phyloP scores from a whole-genome alignment of 2,797 vertebrate species.

The Avahi laniger region DNA sequence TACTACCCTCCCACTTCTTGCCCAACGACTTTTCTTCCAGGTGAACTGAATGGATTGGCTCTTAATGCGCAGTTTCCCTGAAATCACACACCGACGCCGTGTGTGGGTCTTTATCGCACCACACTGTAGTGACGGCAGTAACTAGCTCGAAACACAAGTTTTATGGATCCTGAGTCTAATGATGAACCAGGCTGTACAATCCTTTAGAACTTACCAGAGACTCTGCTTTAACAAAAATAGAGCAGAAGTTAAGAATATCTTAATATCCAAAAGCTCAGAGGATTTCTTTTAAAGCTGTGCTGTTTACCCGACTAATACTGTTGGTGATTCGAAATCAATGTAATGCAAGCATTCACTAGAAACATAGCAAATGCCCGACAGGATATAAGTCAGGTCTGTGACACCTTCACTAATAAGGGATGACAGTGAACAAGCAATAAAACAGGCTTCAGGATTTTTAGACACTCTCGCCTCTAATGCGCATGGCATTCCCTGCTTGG shows the following conservation, averaged over 20 bases:
- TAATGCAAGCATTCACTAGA: slow-evolving; percentile 64
- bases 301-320: slow-evolving; percentile 58
- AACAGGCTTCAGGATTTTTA: neutral
- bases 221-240: slow-evolving; percentile 61
- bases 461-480: neutral
- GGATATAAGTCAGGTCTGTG: slow-evolving; percentile 41
- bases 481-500: neutral
- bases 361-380: slow-evolving; percentile 63
- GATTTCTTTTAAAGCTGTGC: slow-evolving; percentile 60
- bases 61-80: neutral
- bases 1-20: slow-evolving; percentile 31
- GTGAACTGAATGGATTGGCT: neutral
- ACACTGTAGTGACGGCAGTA: neutral
- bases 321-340: slow-evolving; percentile 65
- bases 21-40: slow-evolving; percentile 24
- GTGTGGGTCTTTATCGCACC: neutral
- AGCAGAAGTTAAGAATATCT: slow-evolving; percentile 65
- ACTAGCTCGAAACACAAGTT: neutral
- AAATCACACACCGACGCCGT: neutral
- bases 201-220: slow-evolving; percentile 48
- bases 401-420: slow-evolving; percentile 63
- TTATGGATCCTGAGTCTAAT: slow-evolving; percentile 12
- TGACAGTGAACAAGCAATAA: slow-evolving; percentile 60
- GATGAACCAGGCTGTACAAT: neutral
- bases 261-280: slow-evolving; percentile 50